phyloP scores from a whole-genome alignment of 2,888 invertebrate genomes.

The Auanema sp. region DNA sequence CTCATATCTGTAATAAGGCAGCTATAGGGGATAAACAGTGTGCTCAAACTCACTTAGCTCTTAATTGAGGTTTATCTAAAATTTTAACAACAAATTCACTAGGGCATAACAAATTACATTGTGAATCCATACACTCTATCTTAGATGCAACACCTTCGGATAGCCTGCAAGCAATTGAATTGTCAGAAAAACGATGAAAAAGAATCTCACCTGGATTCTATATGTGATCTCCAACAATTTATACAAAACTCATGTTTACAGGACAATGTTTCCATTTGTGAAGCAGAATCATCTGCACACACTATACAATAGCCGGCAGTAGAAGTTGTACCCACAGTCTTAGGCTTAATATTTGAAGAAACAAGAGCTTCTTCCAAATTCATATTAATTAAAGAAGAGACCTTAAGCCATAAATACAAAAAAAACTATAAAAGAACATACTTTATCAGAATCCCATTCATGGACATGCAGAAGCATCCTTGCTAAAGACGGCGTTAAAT shows the following conservation, averaged over 20 bases:
- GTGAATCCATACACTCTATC: conserved; percentile 94
- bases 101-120: conserved; percentile 89
- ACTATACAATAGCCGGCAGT: conserved; percentile 27
- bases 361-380: conserved; percentile 16
- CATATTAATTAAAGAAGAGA: conserved; percentile 3
- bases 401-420: conserved; percentile 9
- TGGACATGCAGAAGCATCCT: conserved; percentile 78
- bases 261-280: conserved; percentile 30
- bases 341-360: conserved; percentile 16
- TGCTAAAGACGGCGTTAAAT: conserved; percentile 39
- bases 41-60: conserved; percentile 28
- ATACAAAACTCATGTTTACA: conserved; percentile 82
- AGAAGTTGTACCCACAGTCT: conserved; percentile 1
- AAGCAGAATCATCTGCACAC: conserved; percentile 28
- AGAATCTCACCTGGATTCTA: conserved; percentile 84
- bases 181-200: conserved; percentile 3
- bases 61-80: conserved; percentile 26
- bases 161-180: conserved; percentile 24
- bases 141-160: conserved; percentile 70
- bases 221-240: conserved; percentile 93
- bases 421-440: conserved; percentile 63
- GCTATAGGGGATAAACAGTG: neutral
- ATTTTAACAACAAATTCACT: conserved; percentile 38
- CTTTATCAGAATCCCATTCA: conserved; percentile 83
- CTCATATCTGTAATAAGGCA: conserved; percentile 76